phyloP scores from a whole-genome alignment of 1,140 invertebrate genomes.

The Heliconius himera region DNA sequence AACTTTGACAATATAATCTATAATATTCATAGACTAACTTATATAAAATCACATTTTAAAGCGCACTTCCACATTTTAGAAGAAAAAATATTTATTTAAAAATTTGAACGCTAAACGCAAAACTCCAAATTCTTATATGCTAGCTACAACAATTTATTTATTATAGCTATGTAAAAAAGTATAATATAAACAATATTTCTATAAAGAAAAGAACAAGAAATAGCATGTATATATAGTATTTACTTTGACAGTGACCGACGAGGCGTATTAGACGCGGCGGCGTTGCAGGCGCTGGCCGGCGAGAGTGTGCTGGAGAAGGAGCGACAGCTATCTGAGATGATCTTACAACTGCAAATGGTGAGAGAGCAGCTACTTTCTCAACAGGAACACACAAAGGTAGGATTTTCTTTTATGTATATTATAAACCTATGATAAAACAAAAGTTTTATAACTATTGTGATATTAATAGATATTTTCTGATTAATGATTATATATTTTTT shows the following conservation, averaged over 20 bases:
- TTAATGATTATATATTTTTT: too few relatives aligned
- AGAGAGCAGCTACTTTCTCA: conserved; percentile 89
- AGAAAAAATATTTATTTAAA: too few relatives aligned
- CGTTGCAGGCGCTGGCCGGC: conserved; percentile 85
- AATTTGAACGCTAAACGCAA: too few relatives aligned
- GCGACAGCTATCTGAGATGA: conserved; percentile 90
- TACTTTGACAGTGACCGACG: conserved; percentile 64
- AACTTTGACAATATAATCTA: too few relatives aligned
- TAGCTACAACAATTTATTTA: background rate
- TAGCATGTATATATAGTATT: conserved; percentile 21
- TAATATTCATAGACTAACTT: too few relatives aligned
- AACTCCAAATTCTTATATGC: background rate
- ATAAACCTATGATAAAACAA: too few relatives aligned
- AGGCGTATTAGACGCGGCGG: conserved; percentile 82
- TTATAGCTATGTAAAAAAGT: background rate
- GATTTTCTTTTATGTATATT: conserved; percentile 2
- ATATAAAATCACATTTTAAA: too few relatives aligned
- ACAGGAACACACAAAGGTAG: conserved; percentile 79
- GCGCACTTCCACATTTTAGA: too few relatives aligned
- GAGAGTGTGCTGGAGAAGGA: conserved; percentile 90
- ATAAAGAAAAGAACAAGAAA: background rate
- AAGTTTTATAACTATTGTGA: too few relatives aligned
- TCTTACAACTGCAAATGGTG: conserved; percentile 90
- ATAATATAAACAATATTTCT: background rate
- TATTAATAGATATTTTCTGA: too few relatives aligned